Conservation (phyloP, 2,113 vertebrate species). For the Nettapus auritus region DNA sequence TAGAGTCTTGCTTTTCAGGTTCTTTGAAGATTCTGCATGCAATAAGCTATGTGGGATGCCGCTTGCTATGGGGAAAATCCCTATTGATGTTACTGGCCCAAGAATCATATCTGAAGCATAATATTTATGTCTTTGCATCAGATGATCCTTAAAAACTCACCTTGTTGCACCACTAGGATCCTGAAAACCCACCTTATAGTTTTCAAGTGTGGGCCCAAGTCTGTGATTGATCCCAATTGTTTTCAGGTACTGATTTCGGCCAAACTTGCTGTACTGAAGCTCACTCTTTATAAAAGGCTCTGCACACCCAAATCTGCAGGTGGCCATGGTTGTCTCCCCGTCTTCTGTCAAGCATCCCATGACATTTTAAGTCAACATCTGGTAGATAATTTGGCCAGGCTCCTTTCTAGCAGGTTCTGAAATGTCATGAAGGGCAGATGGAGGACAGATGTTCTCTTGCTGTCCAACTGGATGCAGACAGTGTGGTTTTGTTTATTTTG, state of each 20-base stretch:
- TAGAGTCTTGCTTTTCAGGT: neutral
- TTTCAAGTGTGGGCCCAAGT: neutral
- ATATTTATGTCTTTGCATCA: neutral
- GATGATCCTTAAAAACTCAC: neutral
- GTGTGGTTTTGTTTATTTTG: neutral
- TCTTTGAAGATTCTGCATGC: neutral
- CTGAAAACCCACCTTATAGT: neutral
- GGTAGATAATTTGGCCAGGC: neutral
- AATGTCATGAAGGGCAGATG: neutral
- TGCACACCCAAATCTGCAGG: neutral
- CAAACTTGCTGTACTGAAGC: neutral
- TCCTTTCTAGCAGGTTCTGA: neutral
- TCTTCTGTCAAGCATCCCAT: neutral
- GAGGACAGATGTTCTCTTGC: neutral
- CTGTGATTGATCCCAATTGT: fast-evolving
- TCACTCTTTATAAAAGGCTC: neutral
- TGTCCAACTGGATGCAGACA: neutral
- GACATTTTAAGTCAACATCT: neutral
- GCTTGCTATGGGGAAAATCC: neutral
- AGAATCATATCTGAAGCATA: neutral
- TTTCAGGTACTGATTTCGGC: neutral
- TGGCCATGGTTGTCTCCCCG: neutral
- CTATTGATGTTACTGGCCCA: neutral
- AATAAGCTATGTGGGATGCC: neutral
- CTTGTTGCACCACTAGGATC: too few relatives aligned